Conservation (phyloP, 1,140 invertebrate species). For the Cylas formicarius region DNA sequence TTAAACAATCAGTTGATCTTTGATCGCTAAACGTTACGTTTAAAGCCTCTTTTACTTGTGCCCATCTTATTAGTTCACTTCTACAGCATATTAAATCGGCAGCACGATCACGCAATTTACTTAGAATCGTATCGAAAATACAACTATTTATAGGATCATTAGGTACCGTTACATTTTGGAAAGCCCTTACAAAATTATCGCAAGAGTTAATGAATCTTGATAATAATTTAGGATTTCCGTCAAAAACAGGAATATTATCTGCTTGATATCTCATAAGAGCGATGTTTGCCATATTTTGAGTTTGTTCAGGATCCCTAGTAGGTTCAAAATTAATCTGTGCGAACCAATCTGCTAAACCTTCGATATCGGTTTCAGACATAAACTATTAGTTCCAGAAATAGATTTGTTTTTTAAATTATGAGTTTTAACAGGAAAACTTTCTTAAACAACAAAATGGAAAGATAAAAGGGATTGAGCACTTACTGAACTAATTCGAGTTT, state of each 20-base stretch:
- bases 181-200: slow-evolving; percentile 10
- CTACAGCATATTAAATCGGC: slow-evolving; percentile 15
- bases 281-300: too few species aligned
- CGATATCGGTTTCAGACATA: too few species aligned
- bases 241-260: slow-evolving; percentile 15
- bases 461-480: too few species aligned
- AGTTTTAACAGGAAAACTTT: too few species aligned
- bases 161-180: slow-evolving; percentile 1
- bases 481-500: too few species aligned
- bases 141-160: slow-evolving; percentile 15
- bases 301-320: too few species aligned
- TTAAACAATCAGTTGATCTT: slow-evolving; percentile 22
- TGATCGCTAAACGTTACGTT: slow-evolving; percentile 19
- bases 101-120: slow-evolving; percentile 21
- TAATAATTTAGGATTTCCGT: slow-evolving; percentile 12
- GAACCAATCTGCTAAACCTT: too few species aligned
- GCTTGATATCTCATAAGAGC: slow-evolving; percentile 11
- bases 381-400: too few species aligned
- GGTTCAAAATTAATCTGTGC: too few species aligned
- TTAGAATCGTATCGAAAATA: slow-evolving; percentile 15
- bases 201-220: slow-evolving; percentile 6
- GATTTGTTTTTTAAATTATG: too few species aligned
- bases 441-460: too few species aligned
- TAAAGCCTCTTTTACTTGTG: slow-evolving; percentile 15
- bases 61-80: slow-evolving; percentile 21